Evolutionary conservation across 2,113 vertebrate genomes (phyloP), one percentile per base, ranked within the genome.

Genomic region (Acanthochromis polyacanthus): DNA sequence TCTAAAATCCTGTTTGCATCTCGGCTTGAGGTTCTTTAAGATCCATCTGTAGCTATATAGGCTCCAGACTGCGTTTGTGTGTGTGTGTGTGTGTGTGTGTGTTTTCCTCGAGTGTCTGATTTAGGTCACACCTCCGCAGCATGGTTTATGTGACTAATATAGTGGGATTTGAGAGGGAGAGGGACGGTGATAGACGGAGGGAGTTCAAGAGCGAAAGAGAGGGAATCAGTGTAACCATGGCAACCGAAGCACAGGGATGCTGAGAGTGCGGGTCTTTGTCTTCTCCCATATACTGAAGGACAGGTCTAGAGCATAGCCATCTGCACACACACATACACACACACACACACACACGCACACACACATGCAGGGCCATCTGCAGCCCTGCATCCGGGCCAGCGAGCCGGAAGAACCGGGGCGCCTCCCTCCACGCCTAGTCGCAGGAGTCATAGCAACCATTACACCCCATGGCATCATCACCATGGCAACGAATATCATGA

Each of bases 41-140:
- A 66, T 61, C 70, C 78, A 69, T 65, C 71, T 79, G 55, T 30
- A 59, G 45, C 68, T 80, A 30, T 55, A 62, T 11, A n/a, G 63
- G 16, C 45, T 72, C 57, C 70, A 81, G 58, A 19, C 62, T 11
- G 57, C 61, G 38, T 67, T 19, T 65, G 73, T 38, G 5, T n/a
- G 25, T 62, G 38, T 45, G 46, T 56, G 22, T 46, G 60, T 50
- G 20, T 59, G n/a, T n/a, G n/a, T n/a, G n/a, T n/a, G n/a, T n/a
- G n/a, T 58, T 61, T 71, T 68, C 20, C 32, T 30, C 2, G 22
- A 40, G 50, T 67, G 76, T 83, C 55, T 83, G 80, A 90, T 90
- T 71, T 90, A 84, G 90, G 87, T 88, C 84, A 90, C 89, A 80
- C 89, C 90, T 92, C 88, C 71, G 52, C 83, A 88, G 32, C 83